A percentile compares a stretch with the other conserved stretches of the same genome.
phyloP scores from a whole-genome alignment of 2,113 vertebrate genomes.

The Scopus umbretta region DNA sequence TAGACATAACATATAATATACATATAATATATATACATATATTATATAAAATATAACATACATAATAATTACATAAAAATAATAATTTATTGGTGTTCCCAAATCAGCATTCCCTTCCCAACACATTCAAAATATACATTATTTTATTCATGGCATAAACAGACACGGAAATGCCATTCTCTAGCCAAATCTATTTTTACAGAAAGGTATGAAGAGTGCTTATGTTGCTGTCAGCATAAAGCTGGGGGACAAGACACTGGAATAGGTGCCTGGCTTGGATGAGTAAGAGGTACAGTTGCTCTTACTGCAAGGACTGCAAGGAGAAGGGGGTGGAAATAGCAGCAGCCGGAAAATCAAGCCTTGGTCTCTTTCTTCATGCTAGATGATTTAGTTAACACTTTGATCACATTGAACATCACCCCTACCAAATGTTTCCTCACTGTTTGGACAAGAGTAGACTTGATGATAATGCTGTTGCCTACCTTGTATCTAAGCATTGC shows the following conservation, averaged over 20 bases:
- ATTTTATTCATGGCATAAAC: not conserved
- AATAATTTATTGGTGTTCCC: not conserved
- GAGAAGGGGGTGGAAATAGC: not conserved
- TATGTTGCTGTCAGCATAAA: not conserved
- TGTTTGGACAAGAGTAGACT: not conserved
- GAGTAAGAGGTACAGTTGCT: not conserved
- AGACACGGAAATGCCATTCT: not conserved
- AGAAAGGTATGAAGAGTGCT: not conserved
- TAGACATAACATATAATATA: too few relatives aligned
- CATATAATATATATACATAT: too few relatives aligned
- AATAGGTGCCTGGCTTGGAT: not conserved
- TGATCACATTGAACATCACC: not conserved
- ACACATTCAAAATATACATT: not conserved
- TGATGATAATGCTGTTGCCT: fast-evolving
- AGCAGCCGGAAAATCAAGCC: not conserved
- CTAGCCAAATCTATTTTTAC: not conserved
- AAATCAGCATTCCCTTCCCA: not conserved
- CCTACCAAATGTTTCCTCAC: not conserved
- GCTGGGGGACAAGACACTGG: not conserved
- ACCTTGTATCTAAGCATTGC: not conserved
- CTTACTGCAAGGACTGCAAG: not conserved
- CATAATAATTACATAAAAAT: not conserved
- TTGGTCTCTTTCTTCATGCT: not conserved
- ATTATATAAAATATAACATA: too few relatives aligned
- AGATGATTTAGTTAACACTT: not conserved